phyloP scores from a whole-genome alignment of 1,140 invertebrate genomes.

The Ceratina calcarata region DNA sequence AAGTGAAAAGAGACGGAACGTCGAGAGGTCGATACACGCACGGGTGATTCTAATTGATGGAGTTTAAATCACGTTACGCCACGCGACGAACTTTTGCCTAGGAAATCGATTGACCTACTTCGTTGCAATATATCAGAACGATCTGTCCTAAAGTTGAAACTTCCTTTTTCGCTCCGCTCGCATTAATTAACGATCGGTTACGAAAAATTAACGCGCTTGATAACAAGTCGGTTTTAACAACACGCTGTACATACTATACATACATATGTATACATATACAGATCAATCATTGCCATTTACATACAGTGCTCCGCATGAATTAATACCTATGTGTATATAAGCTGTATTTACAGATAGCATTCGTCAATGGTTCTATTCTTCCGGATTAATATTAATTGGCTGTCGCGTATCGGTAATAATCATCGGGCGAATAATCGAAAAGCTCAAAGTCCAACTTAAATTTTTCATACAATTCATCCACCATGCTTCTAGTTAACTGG shows the following conservation, averaged over 20 bases:
- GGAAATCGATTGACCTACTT: constrained; percentile 72
- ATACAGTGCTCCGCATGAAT: no score
- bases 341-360: no score
- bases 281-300: no score
- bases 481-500: constrained; percentile 74
- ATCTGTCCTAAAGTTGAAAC: constrained; percentile 57
- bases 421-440: constrained; percentile 79
- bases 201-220: neutral
- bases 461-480: constrained; percentile 79
- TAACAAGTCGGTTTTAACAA: neutral
- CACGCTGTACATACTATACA: neutral
- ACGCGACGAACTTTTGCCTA: constrained; percentile 64
- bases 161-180: neutral
- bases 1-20: neutral
- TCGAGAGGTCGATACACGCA: constrained; percentile 34
- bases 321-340: no score
- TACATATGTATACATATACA: no score
- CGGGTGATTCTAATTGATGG: constrained; percentile 51
- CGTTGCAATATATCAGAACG: constrained; percentile 56
- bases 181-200: neutral
- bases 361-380: no score
- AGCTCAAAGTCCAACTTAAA: constrained; percentile 82
- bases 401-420: constrained; percentile 73
- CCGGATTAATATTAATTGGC: neutral
- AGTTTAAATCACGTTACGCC: constrained; percentile 62